phyloP scores from a whole-genome alignment of 2,797 vertebrate species.

The Galago senegalensis region DNA sequence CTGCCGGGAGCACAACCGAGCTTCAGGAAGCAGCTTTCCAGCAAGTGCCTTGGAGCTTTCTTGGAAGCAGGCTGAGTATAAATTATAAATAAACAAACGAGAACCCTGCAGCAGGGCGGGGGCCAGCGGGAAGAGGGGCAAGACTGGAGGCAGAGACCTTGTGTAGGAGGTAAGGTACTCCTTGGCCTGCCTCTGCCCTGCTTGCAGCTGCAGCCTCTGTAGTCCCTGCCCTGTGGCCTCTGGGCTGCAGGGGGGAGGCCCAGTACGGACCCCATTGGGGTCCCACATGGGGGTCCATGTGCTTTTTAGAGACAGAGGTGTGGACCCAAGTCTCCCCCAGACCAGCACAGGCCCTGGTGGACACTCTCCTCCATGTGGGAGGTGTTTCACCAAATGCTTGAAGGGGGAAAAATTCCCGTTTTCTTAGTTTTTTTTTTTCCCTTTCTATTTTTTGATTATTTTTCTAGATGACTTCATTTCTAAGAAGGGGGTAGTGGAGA shows the following conservation, averaged over 20 bases:
- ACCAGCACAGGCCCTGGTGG: slow-evolving; percentile 64
- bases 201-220: neutral
- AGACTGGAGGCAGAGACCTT: neutral
- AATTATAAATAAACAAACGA: slow-evolving; percentile 80
- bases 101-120: slow-evolving; percentile 54
- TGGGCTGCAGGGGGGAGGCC: neutral
- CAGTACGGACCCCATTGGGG: neutral
- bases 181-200: neutral
- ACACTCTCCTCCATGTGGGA: slow-evolving; percentile 81
- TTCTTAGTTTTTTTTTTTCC: slow-evolving; percentile 75
- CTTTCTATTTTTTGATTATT: slow-evolving; percentile 85
- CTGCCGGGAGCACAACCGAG: neutral
- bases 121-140: neutral
- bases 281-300: neutral
- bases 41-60: slow-evolving; percentile 68
- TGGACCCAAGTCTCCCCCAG: slow-evolving; percentile 30
- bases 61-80: slow-evolving; percentile 76
- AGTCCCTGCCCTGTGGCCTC: neutral
- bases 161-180: neutral
- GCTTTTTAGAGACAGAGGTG: neutral
- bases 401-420: slow-evolving; percentile 74
- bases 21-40: slow-evolving; percentile 73
- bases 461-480: slow-evolving; percentile 86
- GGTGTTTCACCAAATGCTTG: slow-evolving; percentile 82
- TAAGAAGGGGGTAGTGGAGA: slow-evolving; percentile 72